Conservation (phyloP, 2,113 vertebrate genomes). For the Coturnix japonica region DNA sequence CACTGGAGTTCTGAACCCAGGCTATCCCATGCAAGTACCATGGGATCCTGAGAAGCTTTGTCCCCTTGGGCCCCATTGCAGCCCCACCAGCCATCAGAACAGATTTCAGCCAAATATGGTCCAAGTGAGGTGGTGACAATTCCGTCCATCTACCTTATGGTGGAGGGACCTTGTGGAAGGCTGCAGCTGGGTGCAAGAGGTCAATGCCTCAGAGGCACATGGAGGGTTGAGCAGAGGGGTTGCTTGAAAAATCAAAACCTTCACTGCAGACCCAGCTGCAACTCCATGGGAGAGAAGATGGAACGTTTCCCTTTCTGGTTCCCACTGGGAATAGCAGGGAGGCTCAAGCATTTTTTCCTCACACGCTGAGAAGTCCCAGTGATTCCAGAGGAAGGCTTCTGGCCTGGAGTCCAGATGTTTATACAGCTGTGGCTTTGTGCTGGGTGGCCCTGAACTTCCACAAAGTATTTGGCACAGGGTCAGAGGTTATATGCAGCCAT, state of each 20-base stretch:
- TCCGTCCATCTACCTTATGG: not conserved
- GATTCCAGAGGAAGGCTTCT: not conserved
- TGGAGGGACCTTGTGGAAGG: not conserved
- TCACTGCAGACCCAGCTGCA: not conserved
- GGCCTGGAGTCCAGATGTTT: slow-evolving; percentile 13
- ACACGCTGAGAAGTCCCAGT: slow-evolving; percentile 1
- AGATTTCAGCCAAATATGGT: not conserved
- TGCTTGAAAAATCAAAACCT: not conserved
- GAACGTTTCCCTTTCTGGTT: not conserved
- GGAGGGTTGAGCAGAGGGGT: not conserved
- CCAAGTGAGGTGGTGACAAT: not conserved
- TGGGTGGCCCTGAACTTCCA: slow-evolving; percentile 27
- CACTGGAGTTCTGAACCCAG: not conserved
- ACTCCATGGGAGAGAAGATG: not conserved
- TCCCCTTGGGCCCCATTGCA: not conserved
- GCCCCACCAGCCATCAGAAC: not conserved
- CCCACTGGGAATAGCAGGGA: not conserved
- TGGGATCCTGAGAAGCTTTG: not conserved
- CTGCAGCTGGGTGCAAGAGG: not conserved
- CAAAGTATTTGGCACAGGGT: accelerated
- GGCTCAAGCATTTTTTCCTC: not conserved
- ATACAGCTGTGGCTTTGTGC: slow-evolving; percentile 39
- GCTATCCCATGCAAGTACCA: not conserved
- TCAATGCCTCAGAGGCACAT: accelerated
- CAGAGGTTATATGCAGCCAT: not conserved